Conservation (phyloP, 1,140 invertebrate genomes). For the Rhizoglyphus robini region DNA sequence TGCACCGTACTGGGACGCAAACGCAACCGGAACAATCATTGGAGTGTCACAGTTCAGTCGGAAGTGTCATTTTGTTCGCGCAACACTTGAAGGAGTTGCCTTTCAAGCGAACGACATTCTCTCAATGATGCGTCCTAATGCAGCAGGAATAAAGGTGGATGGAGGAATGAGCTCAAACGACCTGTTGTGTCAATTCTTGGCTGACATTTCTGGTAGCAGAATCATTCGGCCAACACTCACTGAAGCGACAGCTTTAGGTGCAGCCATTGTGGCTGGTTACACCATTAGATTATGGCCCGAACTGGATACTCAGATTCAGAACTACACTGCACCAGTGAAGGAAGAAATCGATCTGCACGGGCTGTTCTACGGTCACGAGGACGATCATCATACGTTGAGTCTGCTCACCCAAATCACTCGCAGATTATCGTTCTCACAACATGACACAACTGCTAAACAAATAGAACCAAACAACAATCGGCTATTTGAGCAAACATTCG, state of each 20-base stretch:
- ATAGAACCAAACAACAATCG: no score
- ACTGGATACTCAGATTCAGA: no score
- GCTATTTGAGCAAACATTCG: no score
- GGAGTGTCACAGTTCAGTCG: constrained; percentile 86
- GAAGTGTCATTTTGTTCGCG: constrained; percentile 80
- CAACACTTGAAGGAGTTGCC: constrained; percentile 82
- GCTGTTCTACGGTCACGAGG: no score
- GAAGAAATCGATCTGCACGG: no score
- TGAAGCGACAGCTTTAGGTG: background rate
- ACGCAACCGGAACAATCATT: constrained; percentile 67
- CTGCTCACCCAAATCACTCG: no score
- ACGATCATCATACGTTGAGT: no score
- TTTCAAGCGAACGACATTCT: constrained; percentile 68
- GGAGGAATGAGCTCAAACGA: constrained; percentile 80
- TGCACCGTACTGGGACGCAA: constrained; percentile 82
- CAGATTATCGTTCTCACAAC: no score
- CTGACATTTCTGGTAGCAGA: constrained; percentile 41
- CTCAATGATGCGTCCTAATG: constrained; percentile 14
- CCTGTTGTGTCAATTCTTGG: constrained; percentile 85
- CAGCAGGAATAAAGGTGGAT: constrained; percentile 47
- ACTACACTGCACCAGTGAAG: no score
- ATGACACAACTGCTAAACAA: no score
- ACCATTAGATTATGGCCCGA: no score
- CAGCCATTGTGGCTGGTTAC: no score
- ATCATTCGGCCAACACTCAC: background rate